A percentile compares a stretch with the other conserved stretches of the same genome.
Conservation (phyloP, 2,797 vertebrate genomes). For the Hydrocynus forskahlii region DNA sequence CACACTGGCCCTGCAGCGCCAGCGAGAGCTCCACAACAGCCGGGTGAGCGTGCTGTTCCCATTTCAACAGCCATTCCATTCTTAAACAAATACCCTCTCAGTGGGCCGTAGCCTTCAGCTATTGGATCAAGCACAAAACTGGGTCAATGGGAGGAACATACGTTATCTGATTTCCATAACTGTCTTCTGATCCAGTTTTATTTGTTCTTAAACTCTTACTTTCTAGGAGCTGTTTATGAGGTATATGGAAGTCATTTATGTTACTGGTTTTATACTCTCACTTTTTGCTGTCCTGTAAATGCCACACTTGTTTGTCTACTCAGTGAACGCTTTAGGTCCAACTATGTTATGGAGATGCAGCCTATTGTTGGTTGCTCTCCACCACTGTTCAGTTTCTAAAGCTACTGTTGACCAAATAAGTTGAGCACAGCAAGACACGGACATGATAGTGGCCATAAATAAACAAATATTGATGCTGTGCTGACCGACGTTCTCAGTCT, state of each 20-base stretch:
- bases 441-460: too few species aligned
- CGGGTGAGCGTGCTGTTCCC: conserved; percentile 73
- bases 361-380: too few species aligned
- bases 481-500: too few species aligned
- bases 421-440: too few species aligned
- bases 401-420: too few species aligned
- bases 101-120: neutral
- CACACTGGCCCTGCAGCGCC: conserved; percentile 74
- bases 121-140: neutral
- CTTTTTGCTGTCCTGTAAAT: neutral
- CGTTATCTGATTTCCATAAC: conserved; percentile 15
- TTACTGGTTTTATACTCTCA: neutral
- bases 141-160: neutral
- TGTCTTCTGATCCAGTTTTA: conserved; percentile 1
- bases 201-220: neutral
- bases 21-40: conserved; percentile 72
- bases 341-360: too few species aligned
- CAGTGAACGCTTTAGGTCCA: neutral
- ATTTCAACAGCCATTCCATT: neutral
- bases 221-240: neutral
- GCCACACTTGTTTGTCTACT: neutral
- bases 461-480: too few species aligned
- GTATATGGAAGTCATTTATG: neutral
- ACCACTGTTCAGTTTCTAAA: too few species aligned
- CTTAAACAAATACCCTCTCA: neutral